These are phyloP conservation scores for Puntigrus tetrazona DNA, from an alignment of 2,113 vertebrate species.

Conservation along the genomic window DNA sequence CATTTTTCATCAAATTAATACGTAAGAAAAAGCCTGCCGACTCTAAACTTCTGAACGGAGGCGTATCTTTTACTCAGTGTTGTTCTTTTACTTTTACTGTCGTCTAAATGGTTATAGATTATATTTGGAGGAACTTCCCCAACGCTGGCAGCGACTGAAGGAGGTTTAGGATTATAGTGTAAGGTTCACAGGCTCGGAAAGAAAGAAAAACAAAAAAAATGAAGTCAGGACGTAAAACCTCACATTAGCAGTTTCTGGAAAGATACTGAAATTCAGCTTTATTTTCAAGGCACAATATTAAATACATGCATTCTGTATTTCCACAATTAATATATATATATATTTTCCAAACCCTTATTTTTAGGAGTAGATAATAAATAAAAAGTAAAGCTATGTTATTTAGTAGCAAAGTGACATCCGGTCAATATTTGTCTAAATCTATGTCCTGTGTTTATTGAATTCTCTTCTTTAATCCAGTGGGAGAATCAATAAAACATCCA, in stretches of 20 bases:
- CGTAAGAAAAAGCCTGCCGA: not conserved
- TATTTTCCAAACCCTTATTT: not conserved
- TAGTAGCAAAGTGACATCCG: not conserved
- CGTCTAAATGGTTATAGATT: not conserved
- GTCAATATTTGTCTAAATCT: not conserved
- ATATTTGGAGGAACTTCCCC: not conserved
- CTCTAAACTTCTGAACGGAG: not conserved
- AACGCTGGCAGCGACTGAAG: slow-evolving; percentile 8
- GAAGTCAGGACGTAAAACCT: not conserved
- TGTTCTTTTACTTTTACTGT: too few species aligned
- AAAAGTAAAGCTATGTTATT: not conserved
- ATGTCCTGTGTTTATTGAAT: slow-evolving; percentile 11
- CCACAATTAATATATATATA: not conserved
- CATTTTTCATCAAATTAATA: too few species aligned
- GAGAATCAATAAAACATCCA: not conserved
- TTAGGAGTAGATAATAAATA: not conserved
- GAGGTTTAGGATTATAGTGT: not conserved
- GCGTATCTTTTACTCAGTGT: not conserved
- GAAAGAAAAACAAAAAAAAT: not conserved
- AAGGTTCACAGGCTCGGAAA: not conserved
- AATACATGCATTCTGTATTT: not conserved
- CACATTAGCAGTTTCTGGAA: slow-evolving; percentile 14
- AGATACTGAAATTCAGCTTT: slow-evolving; percentile 17
- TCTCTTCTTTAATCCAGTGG: slow-evolving; percentile 14
- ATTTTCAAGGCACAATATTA: slow-evolving; percentile 1